Evolutionary conservation across 2,797 vertebrate species (phyloP).

Genomic region (Gambelia wislizenii): DNA sequence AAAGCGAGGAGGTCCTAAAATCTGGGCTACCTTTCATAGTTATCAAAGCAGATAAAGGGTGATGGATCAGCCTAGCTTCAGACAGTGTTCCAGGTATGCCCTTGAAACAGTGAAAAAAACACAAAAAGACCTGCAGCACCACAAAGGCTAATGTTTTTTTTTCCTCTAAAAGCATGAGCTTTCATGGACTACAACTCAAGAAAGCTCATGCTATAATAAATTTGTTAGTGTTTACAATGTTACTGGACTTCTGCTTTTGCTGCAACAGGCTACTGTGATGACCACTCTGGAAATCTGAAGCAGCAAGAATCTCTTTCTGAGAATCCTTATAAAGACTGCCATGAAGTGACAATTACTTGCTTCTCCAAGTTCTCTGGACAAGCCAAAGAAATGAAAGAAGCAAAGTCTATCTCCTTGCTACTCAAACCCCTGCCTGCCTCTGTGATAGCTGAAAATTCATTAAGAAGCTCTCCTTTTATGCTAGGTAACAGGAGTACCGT

Average conservation of each 20-base stretch:
- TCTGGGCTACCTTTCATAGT: not conserved
- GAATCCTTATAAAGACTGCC: not conserved
- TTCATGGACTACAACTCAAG: no score
- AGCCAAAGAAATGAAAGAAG: not conserved
- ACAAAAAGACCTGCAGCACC: no score
- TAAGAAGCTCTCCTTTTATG: no score
- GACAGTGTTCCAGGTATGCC: not conserved
- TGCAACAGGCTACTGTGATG: no score
- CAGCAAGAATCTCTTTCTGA: not conserved
- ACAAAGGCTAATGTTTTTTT: not conserved
- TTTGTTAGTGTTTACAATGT: no score
- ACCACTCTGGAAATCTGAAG: no score
- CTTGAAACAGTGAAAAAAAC: not conserved
- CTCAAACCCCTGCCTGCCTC: not conserved
- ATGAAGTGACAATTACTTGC: not conserved
- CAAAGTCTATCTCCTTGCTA: not conserved
- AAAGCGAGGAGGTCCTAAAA: not conserved
- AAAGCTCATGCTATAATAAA: no score
- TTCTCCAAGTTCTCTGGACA: not conserved
- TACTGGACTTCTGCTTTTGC: no score
- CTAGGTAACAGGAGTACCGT: not conserved
- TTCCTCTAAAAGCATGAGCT: no score
- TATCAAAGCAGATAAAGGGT: not conserved
- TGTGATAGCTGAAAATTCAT: not conserved
- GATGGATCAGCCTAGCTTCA: not conserved